These are phyloP conservation scores for Pocillopora meandrina DNA, from an alignment of 92 coral and sea anemone species.

Conservation along the genomic window DNA sequence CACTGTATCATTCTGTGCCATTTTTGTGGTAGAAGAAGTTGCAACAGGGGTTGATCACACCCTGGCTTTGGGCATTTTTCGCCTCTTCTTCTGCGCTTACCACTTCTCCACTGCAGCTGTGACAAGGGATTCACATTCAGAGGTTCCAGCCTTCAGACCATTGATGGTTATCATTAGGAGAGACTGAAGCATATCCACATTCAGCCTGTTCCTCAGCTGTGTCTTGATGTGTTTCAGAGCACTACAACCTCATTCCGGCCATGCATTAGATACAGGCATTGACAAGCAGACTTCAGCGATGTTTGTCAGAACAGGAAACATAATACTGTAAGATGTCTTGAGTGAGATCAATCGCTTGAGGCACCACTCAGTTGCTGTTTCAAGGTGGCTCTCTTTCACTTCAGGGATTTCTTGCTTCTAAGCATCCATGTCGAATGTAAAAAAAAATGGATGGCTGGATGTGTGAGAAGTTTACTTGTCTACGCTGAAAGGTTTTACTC, in stretches of 20 bases:
- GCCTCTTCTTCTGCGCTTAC: constrained; percentile 39
- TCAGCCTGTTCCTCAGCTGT: constrained; percentile 37
- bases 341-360: constrained; percentile 47
- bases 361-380: constrained; percentile 38
- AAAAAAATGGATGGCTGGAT: constrained; percentile 36
- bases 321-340: constrained; percentile 48
- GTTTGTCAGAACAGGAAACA: constrained; percentile 42
- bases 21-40: constrained; percentile 9
- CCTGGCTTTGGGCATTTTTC: constrained; percentile 30
- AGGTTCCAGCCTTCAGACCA: constrained; percentile 42
- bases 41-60: not conserved
- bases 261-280: constrained; percentile 52
- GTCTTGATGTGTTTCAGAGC: constrained; percentile 52
- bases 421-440: constrained; percentile 14
- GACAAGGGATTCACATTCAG: constrained; percentile 42
- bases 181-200: constrained; percentile 48
- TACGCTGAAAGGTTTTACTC: constrained; percentile 45
- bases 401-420: constrained; percentile 43
- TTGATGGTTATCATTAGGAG: constrained; percentile 45
- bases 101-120: constrained; percentile 49
- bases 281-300: constrained; percentile 44
- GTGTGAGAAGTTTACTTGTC: constrained; percentile 40
- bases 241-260: constrained; percentile 53
- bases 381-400: constrained; percentile 51
- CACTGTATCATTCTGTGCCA: constrained; percentile 13